phyloP scores from a whole-genome alignment of 2,113 vertebrate genomes.

The Pseudopipra pipra region DNA sequence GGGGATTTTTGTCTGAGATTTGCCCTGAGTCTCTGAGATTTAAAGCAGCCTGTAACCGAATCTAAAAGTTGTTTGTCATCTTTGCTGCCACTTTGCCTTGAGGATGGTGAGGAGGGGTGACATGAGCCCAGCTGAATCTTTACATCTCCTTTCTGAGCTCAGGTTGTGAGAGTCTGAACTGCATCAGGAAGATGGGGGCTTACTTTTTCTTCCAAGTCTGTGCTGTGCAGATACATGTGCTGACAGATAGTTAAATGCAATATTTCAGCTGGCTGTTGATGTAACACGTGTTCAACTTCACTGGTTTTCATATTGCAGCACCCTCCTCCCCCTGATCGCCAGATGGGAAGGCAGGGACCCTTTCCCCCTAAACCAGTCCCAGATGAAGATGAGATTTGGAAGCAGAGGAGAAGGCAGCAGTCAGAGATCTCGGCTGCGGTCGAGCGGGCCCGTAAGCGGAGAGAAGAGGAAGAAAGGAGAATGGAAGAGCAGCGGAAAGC shows the following conservation, averaged over 20 bases:
- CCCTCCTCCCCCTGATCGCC: slow-evolving; percentile 76
- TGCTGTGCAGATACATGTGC: neutral
- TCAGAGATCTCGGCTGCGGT: slow-evolving; percentile 91
- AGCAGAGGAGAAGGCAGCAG: slow-evolving; percentile 91
- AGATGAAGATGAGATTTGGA: slow-evolving; percentile 95
- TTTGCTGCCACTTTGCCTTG: neutral
- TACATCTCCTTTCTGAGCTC: neutral
- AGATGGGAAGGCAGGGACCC: slow-evolving; percentile 70
- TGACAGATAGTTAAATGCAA: neutral
- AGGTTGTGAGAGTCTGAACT: neutral
- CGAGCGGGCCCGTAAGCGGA: slow-evolving; percentile 89
- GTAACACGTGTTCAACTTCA: neutral
- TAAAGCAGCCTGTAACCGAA: neutral
- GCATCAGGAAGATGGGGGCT: neutral
- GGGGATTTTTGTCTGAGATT: neutral
- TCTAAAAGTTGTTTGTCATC: neutral
- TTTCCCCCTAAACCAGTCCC: slow-evolving; percentile 75
- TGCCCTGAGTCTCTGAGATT: neutral
- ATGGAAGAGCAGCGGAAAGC: slow-evolving; percentile 98
- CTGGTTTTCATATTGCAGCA: slow-evolving; percentile 68
- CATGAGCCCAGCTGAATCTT: neutral
- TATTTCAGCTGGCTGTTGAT: neutral
- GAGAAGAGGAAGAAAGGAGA: slow-evolving; percentile 94
- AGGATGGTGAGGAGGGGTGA: neutral
- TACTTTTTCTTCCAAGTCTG: neutral